Base-by-base conservation (phyloP, 2,888 invertebrate genomes). In the Halictus ligatus region DNA sequence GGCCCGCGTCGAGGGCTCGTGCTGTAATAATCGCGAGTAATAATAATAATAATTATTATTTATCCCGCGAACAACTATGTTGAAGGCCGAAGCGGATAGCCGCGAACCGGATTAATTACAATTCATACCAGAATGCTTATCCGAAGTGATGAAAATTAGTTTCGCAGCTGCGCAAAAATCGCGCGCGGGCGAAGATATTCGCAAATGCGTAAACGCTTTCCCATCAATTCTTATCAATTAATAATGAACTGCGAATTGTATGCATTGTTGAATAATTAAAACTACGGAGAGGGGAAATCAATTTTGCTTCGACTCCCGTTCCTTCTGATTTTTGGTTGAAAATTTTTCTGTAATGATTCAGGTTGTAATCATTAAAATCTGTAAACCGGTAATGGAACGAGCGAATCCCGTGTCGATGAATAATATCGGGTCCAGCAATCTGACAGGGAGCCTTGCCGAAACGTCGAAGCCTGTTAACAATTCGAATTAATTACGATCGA, bases 401-500 rank as follows among this genome's bases (percentile, higher is more conserved):
- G 18, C 8, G 35, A 18, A 29, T 67, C 35, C 3, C 18, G 8
- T 29, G 8, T 12, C 35, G 35, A 10, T 10, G 67, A 67, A 67
- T 10, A 67, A 67, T 67, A 67, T 67, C 67, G 18, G 29, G 3
- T 10, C 21, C 18, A 8, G 67, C 67, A 8, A 67, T 67, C 67
- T 67, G 67, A 67, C 21, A 21, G 67, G 35, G 35, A 67, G 18
- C 10, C 35, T 40, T n/a, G 8, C 46, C 29, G 75, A 46, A 64
- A 46, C 43, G 25, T 64, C 64, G 46, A 21, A 12, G 69, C 69
- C 40, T 69, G 43, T 69, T 69, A 69, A 74, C 50, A 50, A 50
- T 74, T 74, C 73, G 50, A 78, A 78, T 78, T 71, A 73, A 73
- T 79, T 29, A 60, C 46, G 15, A 48, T 60, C 72, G 46, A 73